A percentile compares a stretch with the other conserved stretches of the same genome.
phyloP scores from a whole-genome alignment of 2,113 vertebrate species.

The Notechis scutatus region DNA sequence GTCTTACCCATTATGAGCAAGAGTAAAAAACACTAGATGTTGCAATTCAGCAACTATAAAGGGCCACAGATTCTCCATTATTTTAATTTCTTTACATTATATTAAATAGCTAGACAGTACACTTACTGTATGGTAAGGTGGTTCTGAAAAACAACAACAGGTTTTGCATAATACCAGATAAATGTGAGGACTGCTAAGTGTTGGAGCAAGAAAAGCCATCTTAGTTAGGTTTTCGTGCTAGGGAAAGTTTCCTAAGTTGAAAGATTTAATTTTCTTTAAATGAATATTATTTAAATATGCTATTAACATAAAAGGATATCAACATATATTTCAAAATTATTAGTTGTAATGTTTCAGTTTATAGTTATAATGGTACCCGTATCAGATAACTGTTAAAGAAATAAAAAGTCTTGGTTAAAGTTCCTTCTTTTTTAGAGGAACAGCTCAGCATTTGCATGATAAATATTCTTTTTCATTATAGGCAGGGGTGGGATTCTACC shows the following conservation, averaged over 20 bases:
- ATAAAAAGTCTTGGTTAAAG: neutral
- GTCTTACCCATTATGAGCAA: neutral
- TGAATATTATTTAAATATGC: neutral
- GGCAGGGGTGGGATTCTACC: no score
- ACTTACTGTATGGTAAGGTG: neutral
- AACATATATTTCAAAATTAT: neutral
- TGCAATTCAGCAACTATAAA: neutral
- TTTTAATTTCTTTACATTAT: neutral
- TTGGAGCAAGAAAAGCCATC: neutral
- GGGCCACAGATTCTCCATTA: neutral
- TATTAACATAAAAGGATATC: neutral
- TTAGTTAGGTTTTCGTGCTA: neutral
- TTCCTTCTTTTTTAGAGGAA: neutral
- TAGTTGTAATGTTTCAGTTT: neutral
- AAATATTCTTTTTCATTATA: neutral
- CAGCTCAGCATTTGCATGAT: neutral
- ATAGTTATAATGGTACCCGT: neutral
- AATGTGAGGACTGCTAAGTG: neutral
- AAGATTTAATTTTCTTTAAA: neutral
- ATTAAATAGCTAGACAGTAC: neutral
- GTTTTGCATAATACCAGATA: neutral
- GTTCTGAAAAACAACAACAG: neutral
- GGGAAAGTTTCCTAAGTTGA: neutral
- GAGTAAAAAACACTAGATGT: neutral
- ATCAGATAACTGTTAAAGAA: neutral